Percentiles rank a stretch among this genome's conserved stretches.
Evolutionary conservation across 92 coral and sea anemone genomes (phyloP).

Genomic region (Phenganax marumi): DNA sequence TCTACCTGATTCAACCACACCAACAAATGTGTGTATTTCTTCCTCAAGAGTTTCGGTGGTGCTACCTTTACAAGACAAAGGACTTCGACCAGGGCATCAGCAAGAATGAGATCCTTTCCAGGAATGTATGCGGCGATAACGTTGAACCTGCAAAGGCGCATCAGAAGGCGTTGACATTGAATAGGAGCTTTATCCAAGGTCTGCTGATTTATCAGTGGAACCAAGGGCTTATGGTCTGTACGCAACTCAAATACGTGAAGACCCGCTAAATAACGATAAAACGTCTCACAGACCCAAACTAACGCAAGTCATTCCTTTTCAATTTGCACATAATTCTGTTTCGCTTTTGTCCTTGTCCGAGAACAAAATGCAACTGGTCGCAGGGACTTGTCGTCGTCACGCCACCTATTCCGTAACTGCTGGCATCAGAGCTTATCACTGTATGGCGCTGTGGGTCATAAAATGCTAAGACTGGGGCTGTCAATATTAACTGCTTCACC

Average conservation of each 20-base stretch:
- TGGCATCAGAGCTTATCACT: conserved; percentile 50
- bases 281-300: conserved; percentile 67
- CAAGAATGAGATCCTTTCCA: conserved; percentile 54
- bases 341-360: background rate
- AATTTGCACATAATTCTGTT: conserved; percentile 11
- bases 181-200: conserved; percentile 51
- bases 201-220: conserved; percentile 54
- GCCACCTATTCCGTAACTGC: conserved; percentile 55
- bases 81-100: conserved; percentile 63
- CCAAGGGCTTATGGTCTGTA: conserved; percentile 66
- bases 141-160: conserved; percentile 64
- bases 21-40: conserved; percentile 39
- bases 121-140: conserved; percentile 51
- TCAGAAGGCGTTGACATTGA: conserved; percentile 62
- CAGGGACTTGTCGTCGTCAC: conserved; percentile 44
- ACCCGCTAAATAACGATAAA: conserved; percentile 59
- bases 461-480: conserved; percentile 55
- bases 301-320: conserved; percentile 52
- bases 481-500: conserved; percentile 50
- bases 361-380: conserved; percentile 44
- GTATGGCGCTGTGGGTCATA: conserved; percentile 53
- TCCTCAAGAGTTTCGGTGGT: conserved; percentile 13
- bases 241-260: conserved; percentile 47
- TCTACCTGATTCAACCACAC: conserved; percentile 8
- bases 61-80: background rate